Evolutionary conservation across 2,888 invertebrate species (phyloP).

Genomic region (Augochlorella aurata): DNA sequence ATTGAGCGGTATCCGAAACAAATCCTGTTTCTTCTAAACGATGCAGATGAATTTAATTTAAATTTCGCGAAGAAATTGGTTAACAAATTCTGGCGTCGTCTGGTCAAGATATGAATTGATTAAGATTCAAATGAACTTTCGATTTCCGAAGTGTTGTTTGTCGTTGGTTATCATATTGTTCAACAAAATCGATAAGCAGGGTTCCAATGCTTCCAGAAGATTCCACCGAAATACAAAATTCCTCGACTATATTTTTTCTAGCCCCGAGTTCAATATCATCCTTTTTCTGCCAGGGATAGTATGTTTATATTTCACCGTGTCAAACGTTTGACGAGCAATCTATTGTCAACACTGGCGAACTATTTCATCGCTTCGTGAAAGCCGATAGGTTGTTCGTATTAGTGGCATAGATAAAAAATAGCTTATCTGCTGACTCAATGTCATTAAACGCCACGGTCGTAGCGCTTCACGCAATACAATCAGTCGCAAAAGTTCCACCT

Average conservation of each 20-base stretch:
- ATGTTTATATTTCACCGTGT: not conserved
- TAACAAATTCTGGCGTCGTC: too few species aligned
- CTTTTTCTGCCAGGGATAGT: too few species aligned
- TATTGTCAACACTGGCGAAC: not conserved
- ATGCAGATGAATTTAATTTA: too few species aligned
- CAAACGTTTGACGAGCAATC: not conserved
- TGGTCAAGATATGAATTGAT: too few species aligned
- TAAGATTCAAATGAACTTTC: too few species aligned
- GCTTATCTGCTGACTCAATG: not conserved
- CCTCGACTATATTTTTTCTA: too few species aligned
- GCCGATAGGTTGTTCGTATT: not conserved
- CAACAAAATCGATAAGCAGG: not conserved
- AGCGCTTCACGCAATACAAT: not conserved
- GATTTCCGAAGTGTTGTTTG: not conserved
- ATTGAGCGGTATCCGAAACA: too few species aligned
- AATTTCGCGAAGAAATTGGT: too few species aligned
- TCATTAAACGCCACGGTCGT: not conserved
- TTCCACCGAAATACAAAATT: too few species aligned
- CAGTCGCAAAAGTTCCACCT: too few species aligned
- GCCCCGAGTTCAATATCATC: too few species aligned
- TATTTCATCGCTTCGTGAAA: not conserved
- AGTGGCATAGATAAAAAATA: not conserved
- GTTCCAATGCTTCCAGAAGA: not conserved
- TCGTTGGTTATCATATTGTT: not conserved
- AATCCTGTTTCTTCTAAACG: too few species aligned